Base-by-base conservation (phyloP, 2,797 vertebrate species). In the Lepilemur ruficaudatus region DNA sequence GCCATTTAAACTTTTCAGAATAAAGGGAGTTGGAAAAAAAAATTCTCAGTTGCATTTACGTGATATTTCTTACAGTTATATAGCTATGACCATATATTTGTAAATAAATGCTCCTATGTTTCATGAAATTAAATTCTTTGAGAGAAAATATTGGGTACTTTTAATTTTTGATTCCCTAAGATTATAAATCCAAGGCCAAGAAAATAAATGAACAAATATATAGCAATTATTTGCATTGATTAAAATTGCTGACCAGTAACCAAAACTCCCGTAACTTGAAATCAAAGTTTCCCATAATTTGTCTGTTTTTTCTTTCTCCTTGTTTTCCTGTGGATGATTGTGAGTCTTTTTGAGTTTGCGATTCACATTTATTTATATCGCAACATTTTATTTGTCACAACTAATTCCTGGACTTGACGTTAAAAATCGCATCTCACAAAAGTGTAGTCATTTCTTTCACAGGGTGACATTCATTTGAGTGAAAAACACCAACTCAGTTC, bases 381-480 rank as follows among this genome's bases (percentile, higher is more conserved):
- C 13, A 35, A 10, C 43, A 69, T 59, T 96, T 89, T 84, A 87
- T 93, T 96, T 96, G 96, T 84, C 91, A 89, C 61, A 96, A 89
- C 50, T 78, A 95, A 85, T 90, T 86, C 78, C 61, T 52, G 57
- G 67, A 93, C 89, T 98, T 96, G 91, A 92, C 76, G 86, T 87
- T 93, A 91, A 97, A 91, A 95, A 69, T 43, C 89, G 67, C 61
- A 48, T 88, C 52, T 97, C 94, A 76, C 76, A 73, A 95, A 97
- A 91, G 72, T 57, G 38, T n/a, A 82, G 73, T 41, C 23, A 81
- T 98, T 98, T 98, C 89, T 94, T 97, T 96, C 90, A 84, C 55
- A 96, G 83, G 84, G 73, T 96, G 95, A 96, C 67, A 95, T 96
- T 97, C 95, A 91, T 72, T 52, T 81, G 35, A 73, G 91, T 79